Conservation (phyloP, 2,888 invertebrate genomes). For the Cylindroiulus punctatus region DNA sequence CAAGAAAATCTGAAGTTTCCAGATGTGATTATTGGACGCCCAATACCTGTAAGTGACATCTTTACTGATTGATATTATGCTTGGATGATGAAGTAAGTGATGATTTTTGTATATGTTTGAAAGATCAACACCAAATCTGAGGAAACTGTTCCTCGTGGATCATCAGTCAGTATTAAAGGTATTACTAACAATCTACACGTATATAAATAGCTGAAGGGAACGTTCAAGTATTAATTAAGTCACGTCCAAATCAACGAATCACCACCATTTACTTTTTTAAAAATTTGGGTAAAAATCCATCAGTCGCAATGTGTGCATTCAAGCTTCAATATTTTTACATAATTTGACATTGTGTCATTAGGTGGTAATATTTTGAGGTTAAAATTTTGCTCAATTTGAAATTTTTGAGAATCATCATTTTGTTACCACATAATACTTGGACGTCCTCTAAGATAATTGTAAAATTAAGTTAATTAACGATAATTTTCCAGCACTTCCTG, state of each 20-base stretch:
- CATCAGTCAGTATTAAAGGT: neutral
- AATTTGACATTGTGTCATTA: no score
- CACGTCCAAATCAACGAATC: no score
- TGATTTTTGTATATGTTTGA: neutral
- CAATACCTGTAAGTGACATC: neutral
- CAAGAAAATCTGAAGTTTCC: neutral
- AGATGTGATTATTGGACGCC: neutral
- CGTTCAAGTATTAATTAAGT: no score
- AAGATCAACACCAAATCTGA: neutral
- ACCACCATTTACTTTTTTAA: no score
- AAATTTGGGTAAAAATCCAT: no score
- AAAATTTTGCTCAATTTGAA: no score
- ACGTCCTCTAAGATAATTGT: no score
- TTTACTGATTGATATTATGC: neutral
- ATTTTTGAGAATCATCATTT: no score
- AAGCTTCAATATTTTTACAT: no score
- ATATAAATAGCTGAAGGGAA: neutral
- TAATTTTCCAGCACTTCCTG: slow-evolving; percentile 68
- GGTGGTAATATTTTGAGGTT: no score
- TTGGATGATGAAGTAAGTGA: neutral
- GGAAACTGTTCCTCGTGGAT: neutral
- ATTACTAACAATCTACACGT: neutral
- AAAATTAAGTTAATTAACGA: neutral
- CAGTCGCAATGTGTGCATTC: no score
- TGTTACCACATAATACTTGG: no score